These are phyloP conservation scores for Kuschelorhynchus macadamiae DNA, from an alignment of 2,888 invertebrate species.

Conservation along the genomic window DNA sequence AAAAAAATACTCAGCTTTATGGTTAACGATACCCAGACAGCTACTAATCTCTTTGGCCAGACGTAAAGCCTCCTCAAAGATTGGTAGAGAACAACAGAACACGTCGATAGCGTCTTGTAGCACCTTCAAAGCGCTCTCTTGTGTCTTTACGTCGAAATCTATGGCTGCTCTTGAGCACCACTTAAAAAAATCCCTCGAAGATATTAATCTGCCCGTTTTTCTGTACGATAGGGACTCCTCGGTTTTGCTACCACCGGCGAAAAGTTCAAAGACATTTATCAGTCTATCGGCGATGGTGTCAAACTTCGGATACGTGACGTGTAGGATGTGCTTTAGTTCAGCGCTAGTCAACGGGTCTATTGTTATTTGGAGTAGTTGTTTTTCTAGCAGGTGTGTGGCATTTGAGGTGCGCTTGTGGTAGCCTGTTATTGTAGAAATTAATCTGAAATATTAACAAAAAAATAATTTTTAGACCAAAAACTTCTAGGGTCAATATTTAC, in stretches of 20 bases:
- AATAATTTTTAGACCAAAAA: constrained; percentile 14
- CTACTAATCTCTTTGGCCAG: constrained; percentile 83
- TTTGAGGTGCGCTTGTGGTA: constrained; percentile 75
- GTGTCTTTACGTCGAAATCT: constrained; percentile 82
- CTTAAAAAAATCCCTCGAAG: constrained; percentile 92
- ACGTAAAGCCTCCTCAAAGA: constrained; percentile 75
- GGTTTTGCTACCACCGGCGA: constrained; percentile 73
- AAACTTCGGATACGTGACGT: constrained; percentile 78
- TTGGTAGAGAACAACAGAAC: constrained; percentile 85
- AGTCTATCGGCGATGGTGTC: constrained; percentile 82
- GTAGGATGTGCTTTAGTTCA: constrained; percentile 83
- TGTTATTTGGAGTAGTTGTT: constrained; percentile 85
- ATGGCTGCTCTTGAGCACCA: constrained; percentile 86
- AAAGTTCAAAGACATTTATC: constrained; percentile 86
- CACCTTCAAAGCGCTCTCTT: constrained; percentile 78
- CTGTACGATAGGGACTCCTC: constrained; percentile 57
- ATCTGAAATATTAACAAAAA: constrained; percentile 70
- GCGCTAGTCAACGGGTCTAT: constrained; percentile 82
- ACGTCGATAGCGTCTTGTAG: constrained; percentile 93
- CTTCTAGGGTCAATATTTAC: too few species aligned
- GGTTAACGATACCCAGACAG: constrained; percentile 85
- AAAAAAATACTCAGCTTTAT: constrained; percentile 86
- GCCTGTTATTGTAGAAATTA: constrained; percentile 74
- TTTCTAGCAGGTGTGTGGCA: constrained; percentile 81
- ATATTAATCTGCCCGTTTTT: constrained; percentile 76